phyloP scores from a whole-genome alignment of 2,113 vertebrate species.

The Thoracochromis brauschi region DNA sequence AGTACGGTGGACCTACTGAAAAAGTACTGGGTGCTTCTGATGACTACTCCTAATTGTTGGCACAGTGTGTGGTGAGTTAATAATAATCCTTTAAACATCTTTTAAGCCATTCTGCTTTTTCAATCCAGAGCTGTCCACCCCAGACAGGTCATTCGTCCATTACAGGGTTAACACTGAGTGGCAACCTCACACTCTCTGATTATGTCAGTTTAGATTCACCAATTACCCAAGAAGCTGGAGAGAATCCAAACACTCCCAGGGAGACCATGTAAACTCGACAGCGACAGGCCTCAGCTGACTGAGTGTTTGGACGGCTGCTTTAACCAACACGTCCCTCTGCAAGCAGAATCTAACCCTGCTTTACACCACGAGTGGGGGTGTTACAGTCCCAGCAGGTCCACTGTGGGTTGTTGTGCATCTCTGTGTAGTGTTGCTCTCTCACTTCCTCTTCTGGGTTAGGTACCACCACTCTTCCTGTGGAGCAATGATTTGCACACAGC shows the following conservation, averaged over 20 bases:
- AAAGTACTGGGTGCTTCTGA: not conserved
- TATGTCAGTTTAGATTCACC: not conserved
- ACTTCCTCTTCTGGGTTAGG: not conserved
- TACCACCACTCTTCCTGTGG: not conserved
- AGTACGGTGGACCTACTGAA: not conserved
- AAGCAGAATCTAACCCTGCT: not conserved
- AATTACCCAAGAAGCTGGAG: not conserved
- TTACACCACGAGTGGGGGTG: not conserved
- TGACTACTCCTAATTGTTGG: not conserved
- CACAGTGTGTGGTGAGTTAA: not conserved
- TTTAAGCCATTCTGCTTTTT: not conserved
- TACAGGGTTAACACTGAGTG: not conserved
- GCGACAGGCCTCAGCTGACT: not conserved
- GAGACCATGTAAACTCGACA: not conserved
- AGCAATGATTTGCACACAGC: not conserved
- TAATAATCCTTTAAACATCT: not conserved
- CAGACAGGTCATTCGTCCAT: not conserved
- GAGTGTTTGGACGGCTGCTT: not conserved
- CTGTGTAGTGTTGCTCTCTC: not conserved
- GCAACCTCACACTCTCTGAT: not conserved
- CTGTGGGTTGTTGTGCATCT: not conserved
- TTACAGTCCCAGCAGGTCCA: not conserved
- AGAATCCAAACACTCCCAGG: not conserved
- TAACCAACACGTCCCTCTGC: not conserved
- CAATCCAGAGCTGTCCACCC: not conserved